Conservation (phyloP, 64 coral and sea anemone species). For the Montipora efflorescens region DNA sequence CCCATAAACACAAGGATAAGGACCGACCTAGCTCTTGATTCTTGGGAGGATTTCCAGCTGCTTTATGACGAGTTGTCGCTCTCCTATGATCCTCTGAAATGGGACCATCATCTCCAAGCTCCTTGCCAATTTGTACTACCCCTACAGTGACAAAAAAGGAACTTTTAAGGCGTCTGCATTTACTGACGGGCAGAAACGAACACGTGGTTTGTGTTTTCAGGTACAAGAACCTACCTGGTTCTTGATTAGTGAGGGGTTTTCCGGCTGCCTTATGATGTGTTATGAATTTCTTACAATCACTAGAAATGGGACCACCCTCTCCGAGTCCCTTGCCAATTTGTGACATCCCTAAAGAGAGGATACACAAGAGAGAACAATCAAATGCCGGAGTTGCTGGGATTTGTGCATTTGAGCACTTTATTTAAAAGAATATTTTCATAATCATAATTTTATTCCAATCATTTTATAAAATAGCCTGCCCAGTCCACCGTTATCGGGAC, state of each 20-base stretch:
- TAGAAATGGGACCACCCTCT: not conserved
- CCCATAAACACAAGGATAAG: not conserved
- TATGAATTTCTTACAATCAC: not conserved
- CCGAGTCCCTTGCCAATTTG: slow-evolving; percentile 30
- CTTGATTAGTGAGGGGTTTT: slow-evolving; percentile 5
- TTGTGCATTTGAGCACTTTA: not conserved
- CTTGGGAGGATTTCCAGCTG: not conserved
- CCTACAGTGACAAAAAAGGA: not conserved
- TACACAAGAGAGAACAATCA: too few relatives aligned
- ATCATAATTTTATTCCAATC: not conserved
- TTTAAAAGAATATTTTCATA: too few relatives aligned
- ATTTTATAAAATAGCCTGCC: not conserved
- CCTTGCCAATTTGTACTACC: slow-evolving; percentile 33
- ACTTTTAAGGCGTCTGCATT: not conserved
- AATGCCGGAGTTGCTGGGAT: not conserved
- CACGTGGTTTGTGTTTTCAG: not conserved
- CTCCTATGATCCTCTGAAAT: slow-evolving; percentile 5
- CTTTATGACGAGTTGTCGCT: not conserved
- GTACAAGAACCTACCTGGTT: slow-evolving; percentile 13
- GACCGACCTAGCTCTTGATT: slow-evolving; percentile 16
- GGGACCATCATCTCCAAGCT: not conserved
- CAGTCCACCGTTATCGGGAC: not conserved
- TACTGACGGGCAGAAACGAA: not conserved
- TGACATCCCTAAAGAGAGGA: not conserved
- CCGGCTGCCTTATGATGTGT: not conserved